A percentile compares a stretch with the other conserved stretches of the same genome.
phyloP scores from a whole-genome alignment of 1,140 invertebrate species.

The Drosophila erecta region DNA sequence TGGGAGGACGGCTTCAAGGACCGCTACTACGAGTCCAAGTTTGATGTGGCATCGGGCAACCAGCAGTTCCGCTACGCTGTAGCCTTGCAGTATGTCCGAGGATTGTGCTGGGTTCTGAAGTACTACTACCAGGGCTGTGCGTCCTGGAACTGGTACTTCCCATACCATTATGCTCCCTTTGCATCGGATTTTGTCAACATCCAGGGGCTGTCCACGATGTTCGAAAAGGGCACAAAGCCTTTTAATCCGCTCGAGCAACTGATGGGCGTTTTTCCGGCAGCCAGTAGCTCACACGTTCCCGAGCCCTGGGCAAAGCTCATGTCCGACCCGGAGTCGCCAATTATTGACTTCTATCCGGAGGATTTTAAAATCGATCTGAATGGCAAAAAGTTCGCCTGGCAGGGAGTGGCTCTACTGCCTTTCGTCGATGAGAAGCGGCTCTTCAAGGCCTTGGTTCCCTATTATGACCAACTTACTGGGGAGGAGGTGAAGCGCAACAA shows the following conservation, averaged over 20 bases:
- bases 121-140: slow-evolving; percentile 99
- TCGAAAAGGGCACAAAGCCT: slow-evolving; percentile 95
- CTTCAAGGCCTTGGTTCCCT: slow-evolving; percentile 93
- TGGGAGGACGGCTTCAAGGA: slow-evolving; percentile 99
- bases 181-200: slow-evolving; percentile 99
- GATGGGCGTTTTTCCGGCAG: slow-evolving; percentile 99
- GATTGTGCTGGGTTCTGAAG: slow-evolving; percentile 98
- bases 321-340: slow-evolving; percentile 96
- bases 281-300: slow-evolving; percentile 97
- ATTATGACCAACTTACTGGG: slow-evolving; percentile 91
- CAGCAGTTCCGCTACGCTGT: slow-evolving; percentile 95
- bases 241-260: slow-evolving; percentile 99
- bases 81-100: slow-evolving; percentile 96
- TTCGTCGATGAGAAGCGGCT: slow-evolving; percentile 98
- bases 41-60: slow-evolving; percentile 93
- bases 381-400: slow-evolving; percentile 99
- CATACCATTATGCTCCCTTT: slow-evolving; percentile 99
- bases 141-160: slow-evolving; percentile 99
- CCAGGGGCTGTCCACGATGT: slow-evolving; percentile 92
- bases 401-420: slow-evolving; percentile 98
- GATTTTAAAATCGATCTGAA: slow-evolving; percentile 99
- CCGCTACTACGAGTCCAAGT: slow-evolving; percentile 98
- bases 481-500: slow-evolving; percentile 91
- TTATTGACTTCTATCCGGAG: slow-evolving; percentile 99
- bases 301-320: slow-evolving; percentile 97